Base-by-base conservation (phyloP, 2,113 vertebrate species). In the Peromyscus californicus region DNA sequence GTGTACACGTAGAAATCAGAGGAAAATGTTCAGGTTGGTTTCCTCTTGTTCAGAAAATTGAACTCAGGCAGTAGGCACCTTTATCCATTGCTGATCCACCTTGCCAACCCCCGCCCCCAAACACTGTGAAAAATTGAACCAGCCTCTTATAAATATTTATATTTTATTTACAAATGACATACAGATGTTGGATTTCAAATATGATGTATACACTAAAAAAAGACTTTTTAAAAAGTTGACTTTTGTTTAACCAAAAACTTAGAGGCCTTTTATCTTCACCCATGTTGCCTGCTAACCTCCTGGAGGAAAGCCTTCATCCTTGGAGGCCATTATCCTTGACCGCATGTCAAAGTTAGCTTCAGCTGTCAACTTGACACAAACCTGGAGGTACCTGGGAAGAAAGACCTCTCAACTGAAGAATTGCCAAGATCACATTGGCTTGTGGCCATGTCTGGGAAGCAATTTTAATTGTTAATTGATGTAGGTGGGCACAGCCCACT, bases 101-200 rank as follows among this genome's bases (percentile, higher is more conserved):
- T 85, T 45, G 83, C 59, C 39, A 85, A 15, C 42, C 8, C 39
- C 31, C 26, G 24, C 9, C 3, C 0, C 26, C 4, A 7, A 51
- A 51, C 51, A 48, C 61, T 86, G 83, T 63, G 69, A 91, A 95
- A 57, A 86, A 78, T 16, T 72, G 93, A 86, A 57, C 33, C 78
- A 94, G 31, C 15, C 90, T 90, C 57, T 36, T 54, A 86, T 75
- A 17, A 88, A 51, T 82, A 82, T 82, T 96, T 89, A 63, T 63
- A 76, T 87, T 94, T 96, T 80, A 76, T 90, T 86, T 95, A 36
- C 78, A 95, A 92, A 80, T 95, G 90, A 89, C 75, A 90, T 65
- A n/a, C 1, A 82, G 45, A 90, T 3, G 75, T 16, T 70, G 29
- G 7, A 54, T 87, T 70, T 94, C 59, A 91, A 86, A 69, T 93